Evolutionary conservation across 2,797 vertebrate genomes (phyloP).

Genomic region (Bradypus variegatus): DNA sequence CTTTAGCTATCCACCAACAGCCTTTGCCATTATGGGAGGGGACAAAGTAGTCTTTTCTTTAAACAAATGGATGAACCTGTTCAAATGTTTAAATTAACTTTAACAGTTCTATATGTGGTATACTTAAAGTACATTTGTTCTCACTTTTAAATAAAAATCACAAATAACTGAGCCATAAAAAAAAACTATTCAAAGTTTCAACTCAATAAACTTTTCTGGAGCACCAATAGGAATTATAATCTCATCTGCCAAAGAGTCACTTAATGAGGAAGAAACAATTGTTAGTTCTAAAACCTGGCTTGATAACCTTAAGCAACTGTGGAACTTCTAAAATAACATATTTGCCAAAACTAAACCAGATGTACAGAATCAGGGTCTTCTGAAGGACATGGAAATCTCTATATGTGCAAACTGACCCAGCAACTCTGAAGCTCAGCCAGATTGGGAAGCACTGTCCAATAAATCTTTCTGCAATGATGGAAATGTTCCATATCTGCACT

Average conservation of each 20-base stretch:
- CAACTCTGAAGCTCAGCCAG: neutral
- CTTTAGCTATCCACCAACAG: neutral
- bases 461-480: neutral
- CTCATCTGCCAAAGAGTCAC: neutral
- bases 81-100: slow-evolving; percentile 26
- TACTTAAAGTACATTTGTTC: neutral
- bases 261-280: slow-evolving; percentile 13
- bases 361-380: neutral
- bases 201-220: slow-evolving; percentile 10
- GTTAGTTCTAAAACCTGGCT: neutral
- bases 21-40: neutral
- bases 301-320: neutral
- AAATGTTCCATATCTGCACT: neutral
- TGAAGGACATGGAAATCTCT: neutral
- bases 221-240: neutral
- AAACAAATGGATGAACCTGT: neutral
- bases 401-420: neutral
- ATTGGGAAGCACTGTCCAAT: neutral
- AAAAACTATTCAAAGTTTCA: slow-evolving; percentile 16
- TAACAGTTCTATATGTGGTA: neutral
- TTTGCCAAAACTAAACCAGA: neutral
- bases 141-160: slow-evolving; percentile 9
- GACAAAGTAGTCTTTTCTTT: neutral
- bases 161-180: slow-evolving; percentile 8
- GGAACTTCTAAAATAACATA: slow-evolving; percentile 24